Evolutionary conservation across 2,797 vertebrate species (phyloP).

Genomic region (Xenentodon cancila): DNA sequence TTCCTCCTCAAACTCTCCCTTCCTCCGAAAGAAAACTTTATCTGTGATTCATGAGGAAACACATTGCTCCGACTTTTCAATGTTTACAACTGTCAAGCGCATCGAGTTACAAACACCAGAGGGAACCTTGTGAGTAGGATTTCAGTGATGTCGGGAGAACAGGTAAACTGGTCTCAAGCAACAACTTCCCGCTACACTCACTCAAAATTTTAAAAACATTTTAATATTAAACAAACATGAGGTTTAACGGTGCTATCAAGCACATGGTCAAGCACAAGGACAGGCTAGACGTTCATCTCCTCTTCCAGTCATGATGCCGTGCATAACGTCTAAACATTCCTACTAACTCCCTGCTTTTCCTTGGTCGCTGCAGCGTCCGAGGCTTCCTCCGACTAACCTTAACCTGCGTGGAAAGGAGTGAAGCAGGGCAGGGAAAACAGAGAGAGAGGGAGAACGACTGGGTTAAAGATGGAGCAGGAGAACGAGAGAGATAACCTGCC

Average conservation of each 20-base stretch:
- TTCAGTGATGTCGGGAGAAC: too few species aligned
- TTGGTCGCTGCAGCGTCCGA: constrained; percentile 1
- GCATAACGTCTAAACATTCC: background rate
- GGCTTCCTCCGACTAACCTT: constrained; percentile 28
- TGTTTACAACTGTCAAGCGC: too few species aligned
- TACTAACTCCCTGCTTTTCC: constrained; percentile 2
- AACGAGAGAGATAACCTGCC: constrained; percentile 63
- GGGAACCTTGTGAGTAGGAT: too few species aligned
- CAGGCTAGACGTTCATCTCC: background rate
- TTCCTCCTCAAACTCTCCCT: too few species aligned
- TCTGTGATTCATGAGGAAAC: too few species aligned
- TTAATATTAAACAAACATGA: background rate
- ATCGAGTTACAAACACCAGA: too few species aligned
- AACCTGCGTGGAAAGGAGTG: constrained; percentile 49
- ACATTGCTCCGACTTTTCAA: too few species aligned
- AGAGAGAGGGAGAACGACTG: constrained; percentile 45
- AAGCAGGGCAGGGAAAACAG: constrained; percentile 20
- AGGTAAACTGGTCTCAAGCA: too few species aligned
- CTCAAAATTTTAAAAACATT: background rate
- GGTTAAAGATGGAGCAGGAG: constrained; percentile 34
- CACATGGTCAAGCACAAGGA: background rate
- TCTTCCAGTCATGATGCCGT: background rate
- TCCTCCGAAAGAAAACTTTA: too few species aligned
- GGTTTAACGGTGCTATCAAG: background rate
- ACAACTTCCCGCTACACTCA: too few species aligned